Evolutionary conservation across 2,113 vertebrate genomes (phyloP), one percentile per base, ranked within the genome.

Genomic region (Salvelinus namaycush): DNA sequence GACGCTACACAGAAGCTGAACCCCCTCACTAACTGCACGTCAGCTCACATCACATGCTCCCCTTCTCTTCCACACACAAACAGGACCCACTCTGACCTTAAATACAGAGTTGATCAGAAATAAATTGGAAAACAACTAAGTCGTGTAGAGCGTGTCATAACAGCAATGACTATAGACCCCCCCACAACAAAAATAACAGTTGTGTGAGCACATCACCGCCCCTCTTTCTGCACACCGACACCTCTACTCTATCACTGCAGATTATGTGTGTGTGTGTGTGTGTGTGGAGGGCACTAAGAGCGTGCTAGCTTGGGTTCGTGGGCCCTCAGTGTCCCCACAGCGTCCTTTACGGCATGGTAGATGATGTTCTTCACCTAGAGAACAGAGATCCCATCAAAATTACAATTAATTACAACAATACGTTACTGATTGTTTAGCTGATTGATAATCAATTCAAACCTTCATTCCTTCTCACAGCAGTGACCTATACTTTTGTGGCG

Each of bases 311-410:
- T 98, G 76, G 96, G 93, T 89, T 99, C 98, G 3, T 98, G 96
- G 88, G 96, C 95, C 90, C 97, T 97, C 88, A 99, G 94, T 73
- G 97, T 99, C 89, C 97, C 97, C 80, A 99, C 97, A 29, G 98
- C 97, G 67, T 99, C 97, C 93, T 99, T 99, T 90, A 99, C 97
- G 77, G 98, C 97, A 3, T 99, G 98, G 93, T 98, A 99, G 88
- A 99, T 99, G 92, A 99, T 99, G 89, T 99, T 99, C 93, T 99
- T 99, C 94, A 99, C 97, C 98, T 99, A 91, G 57, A 85, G 86
- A 18, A 54, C 51, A 18, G 51, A 54, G 16, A 54, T 51, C 14
- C 3, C 49, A 16, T 3, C 11, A 51, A 0, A 14, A 51, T 16
- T 16, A 49, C 48, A 49, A 49, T 49, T 49, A 1, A 34, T 34